These are phyloP conservation scores for Onychorhynchus coronatus DNA, from an alignment of 2,113 vertebrate species.

Conservation along the genomic window DNA sequence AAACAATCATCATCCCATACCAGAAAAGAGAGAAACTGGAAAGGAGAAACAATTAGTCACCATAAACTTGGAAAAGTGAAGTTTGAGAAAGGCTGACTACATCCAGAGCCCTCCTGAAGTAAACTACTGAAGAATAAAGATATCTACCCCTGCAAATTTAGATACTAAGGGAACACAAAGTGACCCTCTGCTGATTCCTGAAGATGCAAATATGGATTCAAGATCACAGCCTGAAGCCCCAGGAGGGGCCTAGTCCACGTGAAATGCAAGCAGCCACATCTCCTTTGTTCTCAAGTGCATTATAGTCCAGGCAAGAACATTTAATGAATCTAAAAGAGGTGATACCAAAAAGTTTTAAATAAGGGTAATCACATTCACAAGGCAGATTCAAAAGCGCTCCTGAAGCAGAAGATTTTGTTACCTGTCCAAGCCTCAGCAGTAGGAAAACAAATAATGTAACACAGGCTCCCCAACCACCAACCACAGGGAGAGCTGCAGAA, in stretches of 20 bases:
- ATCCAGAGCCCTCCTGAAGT: neutral
- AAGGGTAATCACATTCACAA: neutral
- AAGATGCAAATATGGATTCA: neutral
- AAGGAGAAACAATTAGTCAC: neutral
- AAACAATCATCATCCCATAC: neutral
- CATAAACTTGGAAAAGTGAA: neutral
- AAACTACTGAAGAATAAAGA: neutral
- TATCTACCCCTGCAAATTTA: neutral
- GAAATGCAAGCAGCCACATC: neutral
- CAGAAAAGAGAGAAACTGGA: neutral
- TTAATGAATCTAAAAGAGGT: neutral
- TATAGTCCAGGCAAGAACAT: neutral
- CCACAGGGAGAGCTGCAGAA: neutral
- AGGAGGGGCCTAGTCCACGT: accelerated
- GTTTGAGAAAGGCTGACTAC: neutral
- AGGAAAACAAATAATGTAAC: neutral
- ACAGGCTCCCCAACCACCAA: neutral
- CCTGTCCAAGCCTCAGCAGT: neutral
- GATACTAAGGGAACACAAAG: neutral
- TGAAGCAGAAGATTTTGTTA: neutral
- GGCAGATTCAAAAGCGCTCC: neutral
- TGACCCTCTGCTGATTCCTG: neutral
- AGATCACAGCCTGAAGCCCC: neutral
- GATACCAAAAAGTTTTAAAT: neutral
- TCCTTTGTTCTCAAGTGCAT: neutral